A percentile compares a stretch with the other conserved stretches of the same genome.
These are phyloP conservation scores for Rhopilema esculentum DNA, from an alignment of 30 jellyfish, hydroid and myxozoan genomes.

Conservation along the genomic window DNA sequence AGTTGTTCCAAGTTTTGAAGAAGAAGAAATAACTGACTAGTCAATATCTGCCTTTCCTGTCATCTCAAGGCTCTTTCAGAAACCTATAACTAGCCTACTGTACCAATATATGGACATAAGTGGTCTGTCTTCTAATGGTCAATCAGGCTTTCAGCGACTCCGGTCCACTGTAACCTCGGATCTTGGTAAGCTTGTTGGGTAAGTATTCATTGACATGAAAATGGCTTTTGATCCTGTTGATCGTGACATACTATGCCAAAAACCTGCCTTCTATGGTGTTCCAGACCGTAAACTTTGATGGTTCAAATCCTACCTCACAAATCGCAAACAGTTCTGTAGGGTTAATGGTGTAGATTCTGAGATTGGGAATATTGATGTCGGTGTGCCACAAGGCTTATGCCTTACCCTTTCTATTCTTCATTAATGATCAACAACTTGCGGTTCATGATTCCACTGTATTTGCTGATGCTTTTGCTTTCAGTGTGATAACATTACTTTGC, in stretches of 20 bases:
- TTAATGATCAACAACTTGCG: slow-evolving; percentile 49
- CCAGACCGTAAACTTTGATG: slow-evolving; percentile 22
- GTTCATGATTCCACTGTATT: slow-evolving; percentile 16
- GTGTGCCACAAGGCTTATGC: slow-evolving; percentile 52
- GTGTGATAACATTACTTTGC: not conserved
- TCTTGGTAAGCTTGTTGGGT: slow-evolving; percentile 18
- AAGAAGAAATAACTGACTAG: slow-evolving; percentile 1
- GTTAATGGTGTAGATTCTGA: slow-evolving; percentile 16
- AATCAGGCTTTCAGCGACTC: slow-evolving; percentile 49
- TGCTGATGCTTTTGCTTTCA: slow-evolving; percentile 39
- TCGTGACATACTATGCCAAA: slow-evolving; percentile 10
- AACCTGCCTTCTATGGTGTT: slow-evolving; percentile 10
- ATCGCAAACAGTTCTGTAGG: slow-evolving; percentile 36
- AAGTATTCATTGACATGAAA: slow-evolving; percentile 13
- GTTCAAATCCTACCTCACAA: slow-evolving; percentile 48
- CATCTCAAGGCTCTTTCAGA: slow-evolving; percentile 15
- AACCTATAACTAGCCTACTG: no score
- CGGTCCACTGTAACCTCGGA: slow-evolving; percentile 34
- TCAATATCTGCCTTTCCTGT: not conserved
- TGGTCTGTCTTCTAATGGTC: slow-evolving; percentile 9
- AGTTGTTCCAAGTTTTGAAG: not conserved
- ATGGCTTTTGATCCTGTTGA: slow-evolving; percentile 23
- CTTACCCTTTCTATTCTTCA: slow-evolving; percentile 32
- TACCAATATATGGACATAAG: slow-evolving; percentile 30
- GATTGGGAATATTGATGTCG: slow-evolving; percentile 32